phyloP scores from a whole-genome alignment of 2,888 invertebrate species.

The Tryphoninae sp. region DNA sequence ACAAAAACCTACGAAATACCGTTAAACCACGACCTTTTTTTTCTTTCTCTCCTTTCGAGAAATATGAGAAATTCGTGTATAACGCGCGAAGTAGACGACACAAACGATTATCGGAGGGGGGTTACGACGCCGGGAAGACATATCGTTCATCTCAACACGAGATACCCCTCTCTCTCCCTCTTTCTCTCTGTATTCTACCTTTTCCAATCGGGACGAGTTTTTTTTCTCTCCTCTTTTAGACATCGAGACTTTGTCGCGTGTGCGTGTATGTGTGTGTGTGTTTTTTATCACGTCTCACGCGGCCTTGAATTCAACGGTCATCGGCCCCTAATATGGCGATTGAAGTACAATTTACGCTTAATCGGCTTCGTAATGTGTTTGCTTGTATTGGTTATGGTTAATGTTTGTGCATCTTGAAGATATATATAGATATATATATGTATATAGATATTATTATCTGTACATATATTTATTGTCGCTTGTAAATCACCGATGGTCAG shows the following conservation, averaged over 20 bases:
- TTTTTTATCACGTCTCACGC: slow-evolving; percentile 46
- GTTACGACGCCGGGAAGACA: slow-evolving; percentile 49
- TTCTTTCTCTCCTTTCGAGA: not conserved
- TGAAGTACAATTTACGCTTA: slow-evolving; percentile 69
- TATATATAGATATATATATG: not conserved
- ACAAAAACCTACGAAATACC: slow-evolving; percentile 1
- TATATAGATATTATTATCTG: not conserved
- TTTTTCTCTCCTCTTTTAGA: not conserved
- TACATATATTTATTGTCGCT: not conserved
- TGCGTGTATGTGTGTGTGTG: slow-evolving; percentile 4
- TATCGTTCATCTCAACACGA: slow-evolving; percentile 36
- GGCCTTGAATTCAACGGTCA: slow-evolving; percentile 70
- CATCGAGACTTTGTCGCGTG: slow-evolving; percentile 15
- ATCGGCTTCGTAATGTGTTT: slow-evolving; percentile 32
- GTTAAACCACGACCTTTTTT: not conserved
- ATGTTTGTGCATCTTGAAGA: slow-evolving; percentile 21
- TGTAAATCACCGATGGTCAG: slow-evolving; percentile 29
- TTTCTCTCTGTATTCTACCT: slow-evolving; percentile 2
- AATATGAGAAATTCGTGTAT: slow-evolving; percentile 7
- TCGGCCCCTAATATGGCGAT: slow-evolving; percentile 72
- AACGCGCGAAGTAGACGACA: slow-evolving; percentile 15
- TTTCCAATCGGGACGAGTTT: slow-evolving; percentile 9
- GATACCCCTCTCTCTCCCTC: slow-evolving; percentile 1
- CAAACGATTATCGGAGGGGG: slow-evolving; percentile 24
- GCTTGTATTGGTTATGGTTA: slow-evolving; percentile 17